phyloP scores from a whole-genome alignment of 2,888 invertebrate species.

The Hydriomena furcata region DNA sequence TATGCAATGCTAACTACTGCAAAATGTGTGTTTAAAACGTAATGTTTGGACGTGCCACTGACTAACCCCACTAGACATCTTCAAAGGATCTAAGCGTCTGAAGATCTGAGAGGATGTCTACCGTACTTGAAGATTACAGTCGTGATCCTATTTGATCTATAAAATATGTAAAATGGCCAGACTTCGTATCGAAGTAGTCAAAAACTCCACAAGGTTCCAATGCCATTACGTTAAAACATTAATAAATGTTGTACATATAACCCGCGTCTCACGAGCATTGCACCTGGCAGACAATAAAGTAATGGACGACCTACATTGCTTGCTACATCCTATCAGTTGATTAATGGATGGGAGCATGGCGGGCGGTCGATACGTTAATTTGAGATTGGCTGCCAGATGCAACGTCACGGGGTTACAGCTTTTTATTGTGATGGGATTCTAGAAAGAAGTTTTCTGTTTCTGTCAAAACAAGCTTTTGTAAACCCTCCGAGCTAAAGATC shows the following conservation, averaged over 20 bases:
- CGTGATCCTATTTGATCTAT: too few relatives aligned
- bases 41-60: too few relatives aligned
- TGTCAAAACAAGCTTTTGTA: too few relatives aligned
- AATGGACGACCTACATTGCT: conserved; percentile 62
- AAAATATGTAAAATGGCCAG: too few relatives aligned
- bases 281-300: conserved; percentile 65
- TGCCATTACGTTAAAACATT: conserved; percentile 51
- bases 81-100: too few relatives aligned
- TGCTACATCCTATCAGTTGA: conserved; percentile 54
- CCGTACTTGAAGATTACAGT: too few relatives aligned
- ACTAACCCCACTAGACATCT: too few relatives aligned
- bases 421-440: conserved; percentile 22
- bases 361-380: conserved; percentile 54
- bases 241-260: conserved; percentile 50
- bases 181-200: background rate
- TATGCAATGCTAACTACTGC: too few relatives aligned
- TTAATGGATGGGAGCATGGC: conserved; percentile 56
- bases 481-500: too few relatives aligned
- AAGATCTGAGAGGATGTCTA: too few relatives aligned
- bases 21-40: too few relatives aligned
- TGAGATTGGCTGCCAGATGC: conserved; percentile 42
- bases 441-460: too few relatives aligned
- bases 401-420: conserved; percentile 18
- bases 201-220: conserved; percentile 28
- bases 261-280: conserved; percentile 35